These are phyloP conservation scores for Papilio aristodemus DNA, from an alignment of 1,140 invertebrate genomes.

Conservation along the genomic window DNA sequence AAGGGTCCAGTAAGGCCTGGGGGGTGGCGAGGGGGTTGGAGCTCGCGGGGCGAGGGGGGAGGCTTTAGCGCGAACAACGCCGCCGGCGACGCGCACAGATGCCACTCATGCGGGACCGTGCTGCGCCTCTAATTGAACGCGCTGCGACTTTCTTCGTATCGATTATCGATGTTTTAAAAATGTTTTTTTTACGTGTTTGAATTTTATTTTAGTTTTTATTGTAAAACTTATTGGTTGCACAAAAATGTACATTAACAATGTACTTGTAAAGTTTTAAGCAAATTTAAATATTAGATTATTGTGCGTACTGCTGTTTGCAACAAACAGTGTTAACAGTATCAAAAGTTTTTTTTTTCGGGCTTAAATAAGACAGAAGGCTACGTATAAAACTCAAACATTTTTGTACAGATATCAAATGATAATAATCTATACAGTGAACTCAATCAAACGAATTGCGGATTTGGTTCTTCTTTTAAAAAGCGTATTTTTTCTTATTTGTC, in stretches of 20 bases:
- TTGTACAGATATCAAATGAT: too few relatives aligned
- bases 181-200: background rate
- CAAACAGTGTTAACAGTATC: too few relatives aligned
- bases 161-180: constrained; percentile 41
- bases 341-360: too few relatives aligned
- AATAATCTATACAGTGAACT: too few relatives aligned
- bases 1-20: constrained; percentile 33
- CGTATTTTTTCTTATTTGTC: too few relatives aligned
- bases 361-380: too few relatives aligned
- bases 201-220: background rate
- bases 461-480: too few relatives aligned
- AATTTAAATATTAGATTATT: too few relatives aligned
- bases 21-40: constrained; percentile 40
- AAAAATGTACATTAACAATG: background rate
- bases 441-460: too few relatives aligned
- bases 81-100: constrained; percentile 59
- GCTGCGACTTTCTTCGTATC: constrained; percentile 49
- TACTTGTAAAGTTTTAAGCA: too few relatives aligned
- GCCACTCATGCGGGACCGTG: constrained; percentile 67
- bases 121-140: constrained; percentile 66
- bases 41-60: constrained; percentile 33
- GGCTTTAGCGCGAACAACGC: constrained; percentile 42
- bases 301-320: background rate
- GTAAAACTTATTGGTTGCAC: background rate
- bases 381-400: too few relatives aligned